Conservation (phyloP, 2,888 invertebrate species). For the Lasiommata megera region DNA sequence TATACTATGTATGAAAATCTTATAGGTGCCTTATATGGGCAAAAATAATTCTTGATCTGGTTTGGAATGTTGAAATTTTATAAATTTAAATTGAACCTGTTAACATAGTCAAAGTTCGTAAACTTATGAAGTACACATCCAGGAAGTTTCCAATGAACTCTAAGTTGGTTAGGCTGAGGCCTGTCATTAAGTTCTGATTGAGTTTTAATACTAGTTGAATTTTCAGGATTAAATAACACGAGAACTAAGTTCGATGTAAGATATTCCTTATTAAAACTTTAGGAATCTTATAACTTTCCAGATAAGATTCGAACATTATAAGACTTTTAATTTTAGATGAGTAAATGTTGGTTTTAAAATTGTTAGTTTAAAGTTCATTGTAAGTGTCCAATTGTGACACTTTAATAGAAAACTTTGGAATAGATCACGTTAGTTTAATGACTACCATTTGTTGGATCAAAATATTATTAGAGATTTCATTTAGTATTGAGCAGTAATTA, state of each 20-base stretch:
- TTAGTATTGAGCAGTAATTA: too few relatives aligned
- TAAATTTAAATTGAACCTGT: neutral
- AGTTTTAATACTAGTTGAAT: constrained; percentile 30
- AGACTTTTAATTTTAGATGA: neutral
- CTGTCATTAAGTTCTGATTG: constrained; percentile 34
- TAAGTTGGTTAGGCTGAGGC: constrained; percentile 23
- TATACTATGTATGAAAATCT: too few relatives aligned
- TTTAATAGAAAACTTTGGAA: too few relatives aligned
- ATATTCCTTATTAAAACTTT: constrained; percentile 22
- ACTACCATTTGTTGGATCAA: too few relatives aligned
- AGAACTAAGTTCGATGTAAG: constrained; percentile 11
- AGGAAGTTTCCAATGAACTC: constrained; percentile 25
- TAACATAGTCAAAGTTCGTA: neutral
- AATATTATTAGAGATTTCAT: too few relatives aligned
- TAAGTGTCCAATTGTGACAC: too few relatives aligned
- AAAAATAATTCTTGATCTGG: too few relatives aligned
- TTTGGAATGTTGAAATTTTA: too few relatives aligned
- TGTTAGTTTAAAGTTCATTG: too few relatives aligned
- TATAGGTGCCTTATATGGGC: too few relatives aligned
- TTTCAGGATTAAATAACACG: constrained; percentile 24
- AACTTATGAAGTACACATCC: constrained; percentile 15
- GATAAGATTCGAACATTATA: neutral
- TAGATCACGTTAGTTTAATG: too few relatives aligned
- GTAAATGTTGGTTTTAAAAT: too few relatives aligned
- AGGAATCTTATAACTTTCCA: constrained; percentile 6